phyloP scores from a whole-genome alignment of 2,797 vertebrate species.

The Sebastes reedi region DNA sequence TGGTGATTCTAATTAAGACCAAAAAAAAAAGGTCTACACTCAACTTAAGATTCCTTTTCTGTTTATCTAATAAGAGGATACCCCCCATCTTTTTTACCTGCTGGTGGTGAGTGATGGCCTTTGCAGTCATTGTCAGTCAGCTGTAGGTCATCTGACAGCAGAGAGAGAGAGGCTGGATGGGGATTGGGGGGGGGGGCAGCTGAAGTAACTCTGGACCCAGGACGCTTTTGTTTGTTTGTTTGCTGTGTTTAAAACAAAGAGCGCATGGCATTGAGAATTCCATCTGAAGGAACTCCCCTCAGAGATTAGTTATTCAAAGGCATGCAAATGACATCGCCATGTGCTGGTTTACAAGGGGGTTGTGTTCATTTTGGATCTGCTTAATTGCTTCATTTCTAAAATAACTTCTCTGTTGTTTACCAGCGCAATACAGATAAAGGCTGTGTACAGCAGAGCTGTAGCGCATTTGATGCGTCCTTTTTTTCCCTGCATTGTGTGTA shows the following conservation, averaged over 20 bases:
- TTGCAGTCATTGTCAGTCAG: slow-evolving; percentile 63
- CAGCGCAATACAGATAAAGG: slow-evolving; percentile 72
- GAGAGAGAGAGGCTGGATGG: slow-evolving; percentile 22
- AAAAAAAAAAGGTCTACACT: slow-evolving; percentile 78
- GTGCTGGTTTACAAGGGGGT: slow-evolving; percentile 81
- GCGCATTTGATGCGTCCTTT: slow-evolving; percentile 43
- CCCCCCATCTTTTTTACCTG: slow-evolving; percentile 20
- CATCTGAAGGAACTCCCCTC: slow-evolving; percentile 83
- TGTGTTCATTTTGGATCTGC: slow-evolving; percentile 83
- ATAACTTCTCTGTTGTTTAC: slow-evolving; percentile 87
- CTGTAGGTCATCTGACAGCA: slow-evolving; percentile 80
- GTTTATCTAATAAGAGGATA: slow-evolving; percentile 74
- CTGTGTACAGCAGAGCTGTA: slow-evolving; percentile 52
- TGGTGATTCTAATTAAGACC: slow-evolving; percentile 89
- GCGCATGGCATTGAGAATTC: slow-evolving; percentile 82
- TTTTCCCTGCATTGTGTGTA: slow-evolving; percentile 30
- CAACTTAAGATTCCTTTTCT: slow-evolving; percentile 70
- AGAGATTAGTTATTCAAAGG: slow-evolving; percentile 88
- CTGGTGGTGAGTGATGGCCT: slow-evolving; percentile 73
- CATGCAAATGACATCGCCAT: slow-evolving; percentile 87
- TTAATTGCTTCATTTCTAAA: slow-evolving; percentile 90
- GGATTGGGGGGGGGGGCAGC: background rate
- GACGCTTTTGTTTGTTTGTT: slow-evolving; percentile 84
- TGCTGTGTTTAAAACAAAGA: slow-evolving; percentile 85
- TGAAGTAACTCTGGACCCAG: slow-evolving; percentile 68